Evolutionary conservation across 2,888 invertebrate species (phyloP), one percentile per base, ranked within the genome.

Genomic region (Cynaeus angustus): DNA sequence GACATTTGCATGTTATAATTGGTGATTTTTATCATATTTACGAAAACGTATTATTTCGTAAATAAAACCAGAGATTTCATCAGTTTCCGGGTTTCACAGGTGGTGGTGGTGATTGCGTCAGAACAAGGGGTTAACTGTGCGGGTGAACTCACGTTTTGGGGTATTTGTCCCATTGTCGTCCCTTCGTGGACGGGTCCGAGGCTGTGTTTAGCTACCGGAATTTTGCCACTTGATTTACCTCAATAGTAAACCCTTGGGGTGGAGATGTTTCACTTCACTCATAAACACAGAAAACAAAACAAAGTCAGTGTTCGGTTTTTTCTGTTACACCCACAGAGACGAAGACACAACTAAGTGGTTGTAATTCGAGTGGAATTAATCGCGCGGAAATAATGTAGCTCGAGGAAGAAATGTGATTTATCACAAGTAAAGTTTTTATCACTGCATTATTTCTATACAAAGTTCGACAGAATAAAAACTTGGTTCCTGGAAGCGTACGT

Each of bases 101-200:
- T 21, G 21, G 4, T 50, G n/a, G 7, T 21, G 21, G 4, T 50
- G n/a, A 1, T 50, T 26, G 26, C 10, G 50, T 50, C 50, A 28
- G 28, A 28, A n/a, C 9, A 13, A 10, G 43, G 14, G 13, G 9
- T 46, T 16, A 6, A 8, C 4, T 16, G 21, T 21, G 21, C 2
- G 21, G 21, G 21, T 46, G 16, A 16, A 84, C 85, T 85, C 81
- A 86, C 85, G 71, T 83, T 83, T 76, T 84, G 82, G 46, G 84
- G 84, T 74, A 85, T 85, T 74, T 86, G 86, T 71, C 86, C 86
- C 86, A 86, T 86, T 26, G 84, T 84, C 66, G 83, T 85, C 67
- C 83, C 85, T 79, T 85, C 85, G 78, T 80, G 83, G 80, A 80
- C 79, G 74, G 81, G 81, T 79, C 83, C 83, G 81, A 82, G 82